Evolutionary conservation across 2,888 invertebrate genomes (phyloP), one percentile per base, ranked within the genome.

Genomic region (Chorisops tibialis): DNA sequence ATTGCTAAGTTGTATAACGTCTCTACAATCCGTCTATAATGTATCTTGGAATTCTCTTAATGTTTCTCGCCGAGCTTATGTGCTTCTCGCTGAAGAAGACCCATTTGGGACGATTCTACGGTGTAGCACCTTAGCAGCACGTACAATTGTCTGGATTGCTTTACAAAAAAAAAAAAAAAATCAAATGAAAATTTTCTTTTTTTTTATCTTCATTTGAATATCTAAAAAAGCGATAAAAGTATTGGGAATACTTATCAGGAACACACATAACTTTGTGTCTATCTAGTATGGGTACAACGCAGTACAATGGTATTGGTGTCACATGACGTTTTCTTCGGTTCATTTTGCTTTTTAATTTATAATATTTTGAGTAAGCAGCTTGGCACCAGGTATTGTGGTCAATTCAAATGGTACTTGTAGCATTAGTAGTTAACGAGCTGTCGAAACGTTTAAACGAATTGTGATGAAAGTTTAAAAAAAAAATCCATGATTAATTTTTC

Each of bases 381-480:
- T 41, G 41, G 41, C 43, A 38, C 21, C 48, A 59, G 59, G 59
- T 59, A 59, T 59, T 47, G 48, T 59, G 48, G 47, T 59, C 21
- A 47, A 48, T 37, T 59, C 47, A 19, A 21, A 48, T 48, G 19
- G 21, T 45, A 59, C 47, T 5, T 48, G n/a, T 12, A 48, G 16
- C 38, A 38, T 59, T 48, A 59, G 59, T 59, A 37, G 47, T 38
- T 59, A 59, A 59, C 47, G 37, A 59, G 48, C 59, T 48, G 47
- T 47, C 48, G 59, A 59, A 38, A n/a, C 18, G 59, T 48, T 48
- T 47, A 59, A 59, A 59, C 59, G 59, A 47, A 19, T 30, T 6
- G 30, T 48, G 35, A 37, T 48, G 18, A 11, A 38, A 37, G 24
- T 45, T 56, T 54, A 11, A 21, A 19, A n/a, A n/a, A 30, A 5